A percentile compares a stretch with the other conserved stretches of the same genome.
phyloP scores from a whole-genome alignment of 2,113 vertebrate species.

The Nipponia nippon region DNA sequence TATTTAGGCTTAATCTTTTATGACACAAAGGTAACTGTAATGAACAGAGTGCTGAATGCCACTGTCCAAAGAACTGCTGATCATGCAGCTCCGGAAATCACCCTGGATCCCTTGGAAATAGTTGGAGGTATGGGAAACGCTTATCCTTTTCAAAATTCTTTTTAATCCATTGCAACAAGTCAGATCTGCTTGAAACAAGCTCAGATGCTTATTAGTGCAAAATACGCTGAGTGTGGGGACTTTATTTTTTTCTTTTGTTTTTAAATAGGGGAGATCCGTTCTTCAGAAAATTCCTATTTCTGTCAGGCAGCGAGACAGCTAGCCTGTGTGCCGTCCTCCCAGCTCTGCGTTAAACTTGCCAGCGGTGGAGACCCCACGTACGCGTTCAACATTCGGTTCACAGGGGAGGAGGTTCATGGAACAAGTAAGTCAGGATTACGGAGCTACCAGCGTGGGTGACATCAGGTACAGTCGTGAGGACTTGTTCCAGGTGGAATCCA shows the following conservation, averaged over 20 bases:
- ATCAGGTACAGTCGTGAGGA: fast-evolving
- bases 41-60: conserved; percentile 94
- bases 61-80: conserved; percentile 95
- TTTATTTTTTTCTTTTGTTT: not conserved
- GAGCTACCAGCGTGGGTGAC: too few species aligned
- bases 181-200: not conserved
- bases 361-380: conserved; percentile 96
- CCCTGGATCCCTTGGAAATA: conserved; percentile 92
- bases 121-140: conserved; percentile 80
- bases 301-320: conserved; percentile 94
- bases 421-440: conserved; percentile 81
- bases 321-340: conserved; percentile 89
- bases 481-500: not conserved
- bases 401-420: conserved; percentile 95
- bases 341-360: conserved; percentile 94
- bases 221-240: too few species aligned
- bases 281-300: conserved; percentile 94
- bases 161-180: fast-evolving
- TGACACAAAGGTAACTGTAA: conserved; percentile 93
- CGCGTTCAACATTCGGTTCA: conserved; percentile 98
- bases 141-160: fast-evolving
- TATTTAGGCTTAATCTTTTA: conserved; percentile 90
- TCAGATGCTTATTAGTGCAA: fast-evolving
- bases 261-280: conserved; percentile 85
- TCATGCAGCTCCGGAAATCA: conserved; percentile 95